Base-by-base conservation (phyloP, 2,888 invertebrate species). In the Neoascia interrupta region DNA sequence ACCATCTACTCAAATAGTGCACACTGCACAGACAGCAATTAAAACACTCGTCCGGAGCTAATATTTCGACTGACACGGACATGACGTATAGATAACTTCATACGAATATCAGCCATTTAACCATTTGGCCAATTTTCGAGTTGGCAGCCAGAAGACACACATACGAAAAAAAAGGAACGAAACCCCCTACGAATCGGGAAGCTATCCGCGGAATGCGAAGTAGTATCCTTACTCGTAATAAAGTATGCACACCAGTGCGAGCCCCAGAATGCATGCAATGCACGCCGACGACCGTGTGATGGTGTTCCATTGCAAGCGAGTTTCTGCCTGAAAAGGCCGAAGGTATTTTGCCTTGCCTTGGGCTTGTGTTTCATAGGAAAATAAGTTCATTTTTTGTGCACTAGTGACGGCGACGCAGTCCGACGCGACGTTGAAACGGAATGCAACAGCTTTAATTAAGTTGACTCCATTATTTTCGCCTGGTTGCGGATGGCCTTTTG, bases 231-330 rank as follows among this genome's bases (percentile, higher is more conserved):
- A 39, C 16, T 41, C 51, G 72, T 47, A 45, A 66, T 60, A n/a
- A 56, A 69, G 54, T 66, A 79, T 73, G 73, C 79, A 79, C 73
- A 61, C 51, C 54, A 73, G 26, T n/a, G n/a, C 61, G 18, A 51
- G 39, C 73, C 39, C 45, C 66, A 73, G 61, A 79, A 79, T 79
- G 79, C 79, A 79, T 58, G 64, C 66, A 73, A 66, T 79, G 79
- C 73, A 79, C 68, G 79, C 79, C 49, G 15, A 34, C 51, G 47
- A 45, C 34, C 2, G 26, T 41, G 47, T 41, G 54, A 11, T 73
- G 54, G 51, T 64, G 58, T 53, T 76, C 31, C 39, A 60, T 47
- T 72, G 72, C 76, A 76, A 64, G 58, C 58, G 37, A 72, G 76
- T 76, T 76, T 76, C 72, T 76, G 76, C 70, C 64, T 64, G 37